Evolutionary conservation across 30 jellyfish, hydroid and myxozoan genomes (phyloP), one percentile per base, ranked within the genome.

Genomic region (Hydractinia echinata): DNA sequence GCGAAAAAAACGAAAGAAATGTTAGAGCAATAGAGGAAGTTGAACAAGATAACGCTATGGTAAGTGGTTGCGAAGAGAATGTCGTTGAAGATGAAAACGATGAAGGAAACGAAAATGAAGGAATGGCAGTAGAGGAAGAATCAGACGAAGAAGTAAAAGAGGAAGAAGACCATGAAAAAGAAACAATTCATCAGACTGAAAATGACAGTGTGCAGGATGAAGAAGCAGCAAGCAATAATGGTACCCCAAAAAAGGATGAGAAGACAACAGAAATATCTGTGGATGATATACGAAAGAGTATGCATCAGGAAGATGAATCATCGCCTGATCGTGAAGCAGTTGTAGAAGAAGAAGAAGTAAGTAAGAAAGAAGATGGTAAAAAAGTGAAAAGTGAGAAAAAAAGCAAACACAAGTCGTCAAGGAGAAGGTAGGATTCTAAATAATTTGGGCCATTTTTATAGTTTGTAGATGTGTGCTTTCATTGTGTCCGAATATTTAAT

Each of bases 91-190:
- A 10, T 13, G 83, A 73, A 44, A 11, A 21, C 11, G 83, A 73
- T 14, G 15, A 73, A 18, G 76, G 20, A 73, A 76, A 76, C 76
- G 76, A 50, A 15, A 77, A 76, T 6, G 77, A 20, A 10, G 76
- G 3, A 20, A 15, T 15, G 13, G 79, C n/a, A 68, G 79, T 48
- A 39, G 84, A 55, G 51, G 81, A 61, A 51, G 73, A 44, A 21
- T 52, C 11, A 4, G 81, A 49, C 20, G 95, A 15, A 67, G 86
- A 55, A 20, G 94, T 39, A 8, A 60, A 56, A 50, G 95, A 56
- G 8, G 77, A 70, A 19, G 84, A 79, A 61, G 72, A 51, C 8
- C 67, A 56, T 6, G 89, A 70, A 7, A 19, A 67, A 14, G 85
- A 18, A 6, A 64, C 15, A 11, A 58, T 16, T 13, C 69, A 58